Evolutionary conservation across 2,888 invertebrate genomes (phyloP), one percentile per base, ranked within the genome.

Genomic region (Stenodema calcarata): DNA sequence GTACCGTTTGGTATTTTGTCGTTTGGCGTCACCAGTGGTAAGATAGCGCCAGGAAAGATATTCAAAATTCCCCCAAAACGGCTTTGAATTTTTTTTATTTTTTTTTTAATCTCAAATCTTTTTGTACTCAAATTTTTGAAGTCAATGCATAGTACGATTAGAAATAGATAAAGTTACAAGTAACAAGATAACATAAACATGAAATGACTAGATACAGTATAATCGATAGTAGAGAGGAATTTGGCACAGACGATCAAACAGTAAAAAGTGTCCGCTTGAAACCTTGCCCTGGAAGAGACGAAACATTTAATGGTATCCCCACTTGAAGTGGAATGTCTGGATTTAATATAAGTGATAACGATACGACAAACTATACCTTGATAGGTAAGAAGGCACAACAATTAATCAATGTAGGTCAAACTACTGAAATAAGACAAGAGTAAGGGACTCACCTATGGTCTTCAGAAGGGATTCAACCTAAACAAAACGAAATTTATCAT

Each of bases 381-480:
- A n/a, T n/a, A n/a, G n/a, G n/a, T n/a, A n/a, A n/a, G n/a, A n/a
- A n/a, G n/a, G n/a, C n/a, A n/a, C n/a, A n/a, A n/a, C n/a, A 35
- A 35, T 7, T 35, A 35, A 35, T 35, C 35, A n/a, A n/a, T n/a
- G 35, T 7, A 35, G 7, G 35, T 35, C 35, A 47, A 4, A 47
- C 47, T 12, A 47, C 7, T 47, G 12, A 2, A 47, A 12, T 47
- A 27, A 87, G 80, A 9, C 4, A 79, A 78, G 82, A 47, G 50
- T 83, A 44, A 18, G 30, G 44, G 42, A 89, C 90, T 89, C 88
- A 91, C 91, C 92, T 83, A 93, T 91, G 89, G 92, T 93, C 89
- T 92, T 92, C 50, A 93, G 89, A 88, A 93, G 92, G 16, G 91
- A 91, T 87, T 92, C 91, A 16, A 89, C 86, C 88, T 89, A 84